Evolutionary conservation across 23 tunicate species (phyloP).

Genomic region (Botrylloides violaceus): DNA sequence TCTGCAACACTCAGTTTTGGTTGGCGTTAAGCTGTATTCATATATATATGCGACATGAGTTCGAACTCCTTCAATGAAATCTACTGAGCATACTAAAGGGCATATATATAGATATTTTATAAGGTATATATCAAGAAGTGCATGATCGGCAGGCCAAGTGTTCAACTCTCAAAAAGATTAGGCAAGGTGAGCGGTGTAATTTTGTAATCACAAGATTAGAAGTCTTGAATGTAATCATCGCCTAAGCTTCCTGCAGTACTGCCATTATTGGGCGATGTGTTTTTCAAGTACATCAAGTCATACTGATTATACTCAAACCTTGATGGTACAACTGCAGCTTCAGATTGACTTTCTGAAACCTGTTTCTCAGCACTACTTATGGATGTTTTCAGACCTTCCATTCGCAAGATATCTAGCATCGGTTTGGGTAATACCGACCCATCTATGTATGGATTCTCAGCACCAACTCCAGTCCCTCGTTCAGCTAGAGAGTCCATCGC

Average conservation of each 20-base stretch:
- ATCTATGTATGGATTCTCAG: conserved; percentile 53
- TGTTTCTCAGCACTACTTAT: not conserved
- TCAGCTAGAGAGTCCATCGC: conserved; percentile 51
- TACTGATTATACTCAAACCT: conserved; percentile 41
- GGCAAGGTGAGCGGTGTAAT: too few species aligned
- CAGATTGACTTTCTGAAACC: not conserved
- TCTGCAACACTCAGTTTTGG: too few species aligned
- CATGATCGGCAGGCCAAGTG: too few species aligned
- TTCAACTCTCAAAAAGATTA: too few species aligned
- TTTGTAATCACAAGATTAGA: too few species aligned
- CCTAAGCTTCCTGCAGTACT: conserved; percentile 31
- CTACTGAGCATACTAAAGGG: too few species aligned
- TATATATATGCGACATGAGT: too few species aligned
- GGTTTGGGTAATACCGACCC: conserved; percentile 57
- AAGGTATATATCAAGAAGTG: too few species aligned
- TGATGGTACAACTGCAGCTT: conserved; percentile 3
- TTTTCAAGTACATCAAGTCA: conserved; percentile 55
- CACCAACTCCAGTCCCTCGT: conserved; percentile 83
- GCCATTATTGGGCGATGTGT: conserved; percentile 33
- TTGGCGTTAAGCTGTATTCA: too few species aligned
- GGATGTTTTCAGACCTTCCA: conserved; percentile 19
- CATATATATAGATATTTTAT: too few species aligned
- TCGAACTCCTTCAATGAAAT: too few species aligned
- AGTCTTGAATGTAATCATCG: conserved; percentile 74
- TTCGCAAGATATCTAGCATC: conserved; percentile 41